Evolutionary conservation across 2,797 vertebrate genomes (phyloP).

Genomic region (Valencia hispanica): DNA sequence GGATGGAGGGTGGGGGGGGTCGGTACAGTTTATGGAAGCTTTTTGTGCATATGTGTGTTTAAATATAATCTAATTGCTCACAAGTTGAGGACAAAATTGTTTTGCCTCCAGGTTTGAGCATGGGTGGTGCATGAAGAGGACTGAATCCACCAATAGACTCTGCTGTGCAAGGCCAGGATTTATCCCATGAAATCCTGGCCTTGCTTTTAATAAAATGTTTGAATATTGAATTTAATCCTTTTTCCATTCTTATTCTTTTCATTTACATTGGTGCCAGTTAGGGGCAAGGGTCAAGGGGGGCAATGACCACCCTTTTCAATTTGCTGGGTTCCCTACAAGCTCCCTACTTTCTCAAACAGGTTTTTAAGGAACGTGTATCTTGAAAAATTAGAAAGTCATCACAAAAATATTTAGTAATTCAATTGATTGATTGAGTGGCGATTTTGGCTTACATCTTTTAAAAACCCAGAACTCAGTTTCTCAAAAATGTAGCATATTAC

Average conservation of each 20-base stretch:
- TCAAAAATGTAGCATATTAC: no score
- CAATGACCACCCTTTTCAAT: not conserved
- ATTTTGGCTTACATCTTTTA: no score
- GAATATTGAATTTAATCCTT: not conserved
- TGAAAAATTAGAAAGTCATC: not conserved
- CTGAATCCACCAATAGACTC: conserved; percentile 67
- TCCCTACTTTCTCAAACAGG: no score
- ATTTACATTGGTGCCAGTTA: not conserved
- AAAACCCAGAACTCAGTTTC: no score
- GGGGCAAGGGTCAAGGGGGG: not conserved
- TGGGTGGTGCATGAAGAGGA: conserved; percentile 69
- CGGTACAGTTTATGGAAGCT: conserved; percentile 52
- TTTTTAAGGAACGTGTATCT: not conserved
- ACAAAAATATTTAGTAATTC: not conserved
- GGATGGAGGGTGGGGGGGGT: conserved; percentile 30
- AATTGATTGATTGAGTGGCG: no score
- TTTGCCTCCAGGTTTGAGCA: conserved; percentile 68
- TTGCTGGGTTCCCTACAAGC: not conserved
- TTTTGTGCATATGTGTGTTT: conserved; percentile 63
- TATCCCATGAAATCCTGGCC: not conserved
- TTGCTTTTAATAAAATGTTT: not conserved
- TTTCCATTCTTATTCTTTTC: not conserved
- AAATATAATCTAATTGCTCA: conserved; percentile 79
- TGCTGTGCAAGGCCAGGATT: conserved; percentile 38
- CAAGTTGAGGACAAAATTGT: conserved; percentile 74